A percentile compares a stretch with the other conserved stretches of the same genome.
Conservation (phyloP, 2,888 invertebrate genomes). For the Xestia sexstrigata region DNA sequence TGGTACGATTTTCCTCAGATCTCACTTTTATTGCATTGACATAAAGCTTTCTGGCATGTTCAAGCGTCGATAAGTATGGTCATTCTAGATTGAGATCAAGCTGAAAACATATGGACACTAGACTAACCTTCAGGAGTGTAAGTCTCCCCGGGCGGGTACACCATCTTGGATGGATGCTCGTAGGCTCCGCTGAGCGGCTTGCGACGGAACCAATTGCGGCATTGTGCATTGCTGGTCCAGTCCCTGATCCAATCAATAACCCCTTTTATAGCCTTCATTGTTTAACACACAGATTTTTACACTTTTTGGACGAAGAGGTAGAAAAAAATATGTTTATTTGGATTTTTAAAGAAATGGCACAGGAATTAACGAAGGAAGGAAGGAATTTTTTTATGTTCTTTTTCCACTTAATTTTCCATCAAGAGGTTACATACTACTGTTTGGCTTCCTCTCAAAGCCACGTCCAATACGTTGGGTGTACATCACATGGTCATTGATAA, state of each 20-base stretch:
- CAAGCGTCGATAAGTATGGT: neutral
- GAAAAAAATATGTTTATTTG: neutral
- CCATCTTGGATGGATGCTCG: conserved; percentile 98
- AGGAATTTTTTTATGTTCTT: neutral
- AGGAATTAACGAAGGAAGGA: neutral
- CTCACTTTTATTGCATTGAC: neutral
- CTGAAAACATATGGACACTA: neutral
- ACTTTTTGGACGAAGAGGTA: neutral
- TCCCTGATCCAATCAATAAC: conserved; percentile 89
- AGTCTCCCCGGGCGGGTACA: conserved; percentile 96
- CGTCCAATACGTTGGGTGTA: conserved; percentile 23
- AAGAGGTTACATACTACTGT: conserved; percentile 32
- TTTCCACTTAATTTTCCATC: conserved; percentile 35
- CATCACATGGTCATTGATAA: conserved; percentile 57
- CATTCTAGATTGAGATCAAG: neutral
- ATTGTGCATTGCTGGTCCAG: conserved; percentile 97
- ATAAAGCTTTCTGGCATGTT: neutral
- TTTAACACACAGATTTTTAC: conserved; percentile 1
- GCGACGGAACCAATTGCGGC: conserved; percentile 96
- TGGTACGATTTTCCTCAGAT: neutral
- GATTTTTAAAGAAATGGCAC: neutral
- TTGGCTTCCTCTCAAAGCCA: conserved; percentile 56
- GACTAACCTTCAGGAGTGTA: conserved; percentile 94
- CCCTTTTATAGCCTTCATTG: conserved; percentile 55
- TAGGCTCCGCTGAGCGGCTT: conserved; percentile 96